These are phyloP conservation scores for Drosophila serrata DNA, from an alignment of 1,140 invertebrate species.

Conservation along the genomic window DNA sequence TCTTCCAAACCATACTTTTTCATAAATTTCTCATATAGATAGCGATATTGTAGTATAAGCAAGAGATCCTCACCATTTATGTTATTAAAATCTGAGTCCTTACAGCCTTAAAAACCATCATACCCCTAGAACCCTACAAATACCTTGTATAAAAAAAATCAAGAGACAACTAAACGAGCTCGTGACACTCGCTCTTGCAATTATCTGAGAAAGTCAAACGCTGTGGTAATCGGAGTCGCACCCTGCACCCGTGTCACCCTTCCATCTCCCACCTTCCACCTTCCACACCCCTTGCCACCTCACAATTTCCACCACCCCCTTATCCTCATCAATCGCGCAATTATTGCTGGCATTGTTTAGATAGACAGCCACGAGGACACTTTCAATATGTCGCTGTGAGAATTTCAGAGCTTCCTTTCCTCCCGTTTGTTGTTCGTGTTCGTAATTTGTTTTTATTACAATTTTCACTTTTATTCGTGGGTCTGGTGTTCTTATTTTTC, in stretches of 20 bases:
- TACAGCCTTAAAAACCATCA: neutral
- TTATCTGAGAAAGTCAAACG: constrained; percentile 66
- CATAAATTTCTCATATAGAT: neutral
- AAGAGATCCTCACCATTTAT: neutral
- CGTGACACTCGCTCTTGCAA: constrained; percentile 45
- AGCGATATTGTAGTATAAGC: neutral
- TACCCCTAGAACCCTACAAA: neutral
- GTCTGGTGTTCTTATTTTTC: constrained; percentile 9
- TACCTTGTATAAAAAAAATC: constrained; percentile 8
- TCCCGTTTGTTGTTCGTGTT: constrained; percentile 49
- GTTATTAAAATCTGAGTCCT: neutral
- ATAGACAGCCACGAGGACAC: constrained; percentile 65
- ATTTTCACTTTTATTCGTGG: constrained; percentile 66
- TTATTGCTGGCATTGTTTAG: constrained; percentile 80
- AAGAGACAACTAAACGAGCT: constrained; percentile 24
- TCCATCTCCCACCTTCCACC: constrained; percentile 19
- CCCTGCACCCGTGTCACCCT: constrained; percentile 38
- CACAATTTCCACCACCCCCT: constrained; percentile 6
- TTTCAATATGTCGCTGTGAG: constrained; percentile 66
- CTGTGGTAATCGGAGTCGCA: constrained; percentile 73
- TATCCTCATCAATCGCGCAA: constrained; percentile 72
- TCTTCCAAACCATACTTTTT: neutral
- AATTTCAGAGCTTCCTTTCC: constrained; percentile 36
- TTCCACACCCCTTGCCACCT: constrained; percentile 21
- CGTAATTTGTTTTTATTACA: constrained; percentile 81